Evolutionary conservation across 2,113 vertebrate species (phyloP).

Genomic region (Maccullochella peelii): DNA sequence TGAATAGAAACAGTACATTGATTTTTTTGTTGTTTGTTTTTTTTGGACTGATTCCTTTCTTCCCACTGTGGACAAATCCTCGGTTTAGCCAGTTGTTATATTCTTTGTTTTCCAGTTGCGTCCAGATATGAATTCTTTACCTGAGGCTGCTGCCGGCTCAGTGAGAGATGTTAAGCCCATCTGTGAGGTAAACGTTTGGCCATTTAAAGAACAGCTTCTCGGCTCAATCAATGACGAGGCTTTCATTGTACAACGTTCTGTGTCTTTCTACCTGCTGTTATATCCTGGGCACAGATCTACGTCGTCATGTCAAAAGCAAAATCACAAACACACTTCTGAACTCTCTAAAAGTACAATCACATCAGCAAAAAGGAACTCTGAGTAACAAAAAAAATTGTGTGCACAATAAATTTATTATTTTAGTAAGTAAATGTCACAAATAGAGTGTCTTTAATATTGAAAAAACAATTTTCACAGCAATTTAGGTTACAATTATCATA

Average conservation of each 20-base stretch:
- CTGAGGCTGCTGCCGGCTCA: constrained; percentile 14
- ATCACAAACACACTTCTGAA: constrained; percentile 20
- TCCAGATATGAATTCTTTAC: constrained; percentile 31
- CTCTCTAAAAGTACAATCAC: not conserved
- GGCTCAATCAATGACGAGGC: constrained; percentile 17
- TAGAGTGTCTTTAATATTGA: constrained; percentile 14
- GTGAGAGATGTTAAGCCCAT: constrained; percentile 17
- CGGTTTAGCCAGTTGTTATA: constrained; percentile 16
- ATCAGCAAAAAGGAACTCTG: not conserved
- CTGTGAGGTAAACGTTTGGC: constrained; percentile 34
- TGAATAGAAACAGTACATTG: constrained; percentile 34
- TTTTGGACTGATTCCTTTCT: not conserved
- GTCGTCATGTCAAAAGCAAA: constrained; percentile 12
- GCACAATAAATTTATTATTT: constrained; percentile 25
- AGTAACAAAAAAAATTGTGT: constrained; percentile 2
- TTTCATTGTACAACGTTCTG: constrained; percentile 10
- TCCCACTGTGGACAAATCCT: constrained; percentile 35
- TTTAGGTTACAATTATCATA: constrained; percentile 28
- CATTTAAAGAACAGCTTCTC: constrained; percentile 28
- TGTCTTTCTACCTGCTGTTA: constrained; percentile 25
- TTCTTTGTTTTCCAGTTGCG: constrained; percentile 19
- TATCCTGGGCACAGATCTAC: not conserved
- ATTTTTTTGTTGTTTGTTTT: constrained; percentile 19
- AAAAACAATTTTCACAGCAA: constrained; percentile 33
- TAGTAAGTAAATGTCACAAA: constrained; percentile 32